These are phyloP conservation scores for Caranx ignobilis DNA, from an alignment of 2,113 vertebrate species.

Conservation along the genomic window DNA sequence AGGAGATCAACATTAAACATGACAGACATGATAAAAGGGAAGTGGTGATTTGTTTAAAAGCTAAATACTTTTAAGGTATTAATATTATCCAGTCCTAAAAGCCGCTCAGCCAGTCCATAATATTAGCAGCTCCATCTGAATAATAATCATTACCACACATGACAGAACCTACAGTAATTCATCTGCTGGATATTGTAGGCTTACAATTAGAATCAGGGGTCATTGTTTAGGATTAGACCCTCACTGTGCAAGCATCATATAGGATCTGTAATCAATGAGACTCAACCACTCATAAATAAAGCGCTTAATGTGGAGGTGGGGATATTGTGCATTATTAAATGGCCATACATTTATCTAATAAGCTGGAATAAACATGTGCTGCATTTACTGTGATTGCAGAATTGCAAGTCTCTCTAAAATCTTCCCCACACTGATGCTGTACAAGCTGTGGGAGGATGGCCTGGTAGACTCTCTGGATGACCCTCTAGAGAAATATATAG, in stretches of 20 bases:
- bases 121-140: slow-evolving; percentile 7
- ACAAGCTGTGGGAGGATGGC: slow-evolving; percentile 93
- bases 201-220: slow-evolving; percentile 14
- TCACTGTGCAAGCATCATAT: slow-evolving; percentile 1
- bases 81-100: slow-evolving; percentile 5
- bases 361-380: background rate
- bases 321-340: slow-evolving; percentile 9
- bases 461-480: slow-evolving; percentile 90
- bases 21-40: slow-evolving; percentile 8
- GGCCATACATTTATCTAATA: slow-evolving; percentile 19
- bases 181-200: slow-evolving; percentile 8
- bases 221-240: slow-evolving; percentile 30
- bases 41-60: slow-evolving; percentile 10
- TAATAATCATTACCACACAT: slow-evolving; percentile 6
- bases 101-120: background rate
- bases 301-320: slow-evolving; percentile 12
- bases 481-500: slow-evolving; percentile 87
- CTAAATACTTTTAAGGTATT: background rate
- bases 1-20: slow-evolving; percentile 1
- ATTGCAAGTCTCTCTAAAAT: slow-evolving; percentile 94
- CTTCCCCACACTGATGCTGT: slow-evolving; percentile 93
- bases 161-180: slow-evolving; percentile 16
- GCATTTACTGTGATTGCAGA: slow-evolving; percentile 71
- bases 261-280: slow-evolving; percentile 15
- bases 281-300: slow-evolving; percentile 44